Evolutionary conservation across 1,140 invertebrate genomes (phyloP), one percentile per base, ranked within the genome.

Genomic region (Brachionus calyciflorus): DNA sequence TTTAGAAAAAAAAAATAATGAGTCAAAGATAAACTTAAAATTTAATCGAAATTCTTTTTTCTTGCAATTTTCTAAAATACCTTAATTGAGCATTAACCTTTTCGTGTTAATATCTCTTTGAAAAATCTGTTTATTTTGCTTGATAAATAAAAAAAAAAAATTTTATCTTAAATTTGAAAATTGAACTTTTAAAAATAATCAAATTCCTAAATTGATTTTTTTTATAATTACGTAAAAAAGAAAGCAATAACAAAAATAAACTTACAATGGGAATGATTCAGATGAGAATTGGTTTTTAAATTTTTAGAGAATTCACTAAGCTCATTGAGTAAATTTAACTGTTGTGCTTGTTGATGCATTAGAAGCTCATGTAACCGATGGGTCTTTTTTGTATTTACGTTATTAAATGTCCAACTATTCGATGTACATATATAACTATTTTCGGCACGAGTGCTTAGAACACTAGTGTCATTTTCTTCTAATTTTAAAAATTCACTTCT

Each of bases 321-420:
- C 40, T 49, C 69, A 33, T 73, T 73, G 1, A 73, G 30, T 33
- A 51, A 24, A 51, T 73, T 55, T n/a, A 73, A 28, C 26, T 73
- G 69, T 28, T 73, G 69, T 21, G 49, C 40, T 49, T 73, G 69
- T 37, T 73, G 69, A 5, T 51, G 69, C 51, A 33, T 41, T 19
- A 73, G 46, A 12, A 73, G 28, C 21, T 73, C 69, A 26, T 51
- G 44, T 19, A 73, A 12, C 2, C 40, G 37, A 40, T 70, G 2
- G 3, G 65, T 28, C n/a, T 48, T 51, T 6, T 51, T 26, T 1
- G 33, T 6, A 60, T 30, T 55, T 14, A 55, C 24, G 1, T 33
- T 33, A 14, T 55, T 73, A 46, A 55, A 49, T 14, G 46, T 55
- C 51, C 69, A 73, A 30, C 51, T 51, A 53, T 37, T 49, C 19